Conservation (phyloP, 2,888 invertebrate species). For the Tetragonula carbonaria region DNA sequence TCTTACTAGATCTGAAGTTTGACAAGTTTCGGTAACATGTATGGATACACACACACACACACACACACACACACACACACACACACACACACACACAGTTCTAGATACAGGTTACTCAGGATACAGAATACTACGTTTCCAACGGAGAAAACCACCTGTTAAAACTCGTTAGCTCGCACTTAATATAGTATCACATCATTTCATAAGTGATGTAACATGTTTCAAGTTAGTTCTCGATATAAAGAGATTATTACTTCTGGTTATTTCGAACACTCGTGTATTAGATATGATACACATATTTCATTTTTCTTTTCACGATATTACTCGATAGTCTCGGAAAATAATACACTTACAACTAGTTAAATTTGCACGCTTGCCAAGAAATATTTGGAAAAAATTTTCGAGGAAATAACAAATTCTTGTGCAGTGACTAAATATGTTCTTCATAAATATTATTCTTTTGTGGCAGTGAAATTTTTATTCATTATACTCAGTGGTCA, state of each 20-base stretch:
- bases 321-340: not conserved
- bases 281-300: too few relatives aligned
- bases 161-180: conserved; percentile 60
- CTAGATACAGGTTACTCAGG: not conserved
- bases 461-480: too few relatives aligned
- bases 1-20: conserved; percentile 5
- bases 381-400: too few relatives aligned
- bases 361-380: too few relatives aligned
- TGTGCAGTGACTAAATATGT: too few relatives aligned
- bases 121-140: not conserved
- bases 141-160: conserved; percentile 66
- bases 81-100: too few relatives aligned
- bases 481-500: too few relatives aligned
- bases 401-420: too few relatives aligned
- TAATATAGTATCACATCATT: conserved; percentile 4
- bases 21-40: conserved; percentile 12
- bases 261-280: not conserved
- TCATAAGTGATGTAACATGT: not conserved
- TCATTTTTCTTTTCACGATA: not conserved
- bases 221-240: not conserved
- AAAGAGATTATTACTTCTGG: not conserved
- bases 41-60: not conserved
- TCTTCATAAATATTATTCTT: too few relatives aligned
- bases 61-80: too few relatives aligned
- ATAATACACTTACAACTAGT: not conserved